A percentile compares a stretch with the other conserved stretches of the same genome.
Conservation (phyloP, 2,888 invertebrate genomes). For the Ophion ellenae region DNA sequence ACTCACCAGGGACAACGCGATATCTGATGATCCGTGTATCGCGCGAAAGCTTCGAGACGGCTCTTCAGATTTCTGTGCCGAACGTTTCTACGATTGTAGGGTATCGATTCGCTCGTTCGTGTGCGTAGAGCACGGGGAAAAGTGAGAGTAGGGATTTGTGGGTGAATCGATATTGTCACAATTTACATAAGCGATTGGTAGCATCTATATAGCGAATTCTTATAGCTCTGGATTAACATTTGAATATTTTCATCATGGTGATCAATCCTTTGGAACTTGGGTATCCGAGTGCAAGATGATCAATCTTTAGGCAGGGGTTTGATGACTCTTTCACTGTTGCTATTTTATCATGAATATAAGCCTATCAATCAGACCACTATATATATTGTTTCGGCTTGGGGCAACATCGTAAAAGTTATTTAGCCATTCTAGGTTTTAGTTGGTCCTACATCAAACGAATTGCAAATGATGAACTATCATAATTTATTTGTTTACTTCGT, state of each 20-base stretch:
- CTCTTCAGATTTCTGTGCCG: neutral
- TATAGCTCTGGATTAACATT: neutral
- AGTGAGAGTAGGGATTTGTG: neutral
- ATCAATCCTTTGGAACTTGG: neutral
- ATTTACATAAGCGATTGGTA: neutral
- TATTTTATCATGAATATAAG: neutral
- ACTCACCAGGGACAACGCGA: too few relatives aligned
- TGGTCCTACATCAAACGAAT: too few relatives aligned
- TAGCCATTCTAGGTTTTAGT: too few relatives aligned
- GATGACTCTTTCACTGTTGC: neutral
- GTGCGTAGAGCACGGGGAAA: neutral
- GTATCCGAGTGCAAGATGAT: neutral
- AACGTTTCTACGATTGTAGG: neutral
- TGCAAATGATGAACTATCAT: too few relatives aligned
- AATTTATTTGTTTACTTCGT: too few relatives aligned
- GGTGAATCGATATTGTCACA: constrained; percentile 2
- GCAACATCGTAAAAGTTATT: too few relatives aligned
- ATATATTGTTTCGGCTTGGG: neutral
- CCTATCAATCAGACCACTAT: neutral
- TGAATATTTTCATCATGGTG: neutral
- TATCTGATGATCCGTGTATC: too few relatives aligned
- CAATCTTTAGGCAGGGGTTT: neutral
- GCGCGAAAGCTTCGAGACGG: too few relatives aligned
- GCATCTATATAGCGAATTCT: neutral
- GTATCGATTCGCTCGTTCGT: neutral